phyloP scores from a whole-genome alignment of 2,797 vertebrate species.

The Danio tinwini region DNA sequence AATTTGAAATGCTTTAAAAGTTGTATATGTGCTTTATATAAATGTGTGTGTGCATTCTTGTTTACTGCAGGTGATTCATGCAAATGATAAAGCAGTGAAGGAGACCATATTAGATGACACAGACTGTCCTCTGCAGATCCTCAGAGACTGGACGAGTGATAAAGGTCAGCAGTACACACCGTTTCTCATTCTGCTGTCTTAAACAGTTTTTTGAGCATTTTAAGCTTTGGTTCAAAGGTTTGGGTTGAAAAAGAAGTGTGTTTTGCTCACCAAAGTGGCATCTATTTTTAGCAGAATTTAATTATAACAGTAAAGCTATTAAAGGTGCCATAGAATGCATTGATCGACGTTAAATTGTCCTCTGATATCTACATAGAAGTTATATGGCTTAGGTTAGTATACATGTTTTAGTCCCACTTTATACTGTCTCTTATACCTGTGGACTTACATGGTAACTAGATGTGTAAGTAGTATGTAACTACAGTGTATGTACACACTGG shows the following conservation, averaged over 20 bases:
- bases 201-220: neutral
- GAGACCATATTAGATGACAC: slow-evolving; percentile 90
- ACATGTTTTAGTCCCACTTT: no score
- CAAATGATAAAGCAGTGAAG: slow-evolving; percentile 90
- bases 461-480: no score
- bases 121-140: slow-evolving; percentile 95
- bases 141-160: slow-evolving; percentile 96
- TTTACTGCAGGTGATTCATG: slow-evolving; percentile 78
- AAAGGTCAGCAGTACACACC: slow-evolving; percentile 78
- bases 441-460: no score
- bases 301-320: no score
- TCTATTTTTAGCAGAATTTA: no score
- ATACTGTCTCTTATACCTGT: no score
- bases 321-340: no score
- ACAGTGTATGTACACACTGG: no score
- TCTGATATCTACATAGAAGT: no score
- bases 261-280: neutral
- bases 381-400: no score
- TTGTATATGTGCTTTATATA: neutral
- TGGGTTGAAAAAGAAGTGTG: no score
- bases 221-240: neutral
- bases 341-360: no score
- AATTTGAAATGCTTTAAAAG: slow-evolving; percentile 9
- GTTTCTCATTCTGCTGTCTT: neutral
- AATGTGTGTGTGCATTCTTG: neutral